A percentile compares a stretch with the other conserved stretches of the same genome.
These are phyloP conservation scores for Mastacembelus armatus DNA, from an alignment of 2,797 vertebrate species.

Conservation along the genomic window DNA sequence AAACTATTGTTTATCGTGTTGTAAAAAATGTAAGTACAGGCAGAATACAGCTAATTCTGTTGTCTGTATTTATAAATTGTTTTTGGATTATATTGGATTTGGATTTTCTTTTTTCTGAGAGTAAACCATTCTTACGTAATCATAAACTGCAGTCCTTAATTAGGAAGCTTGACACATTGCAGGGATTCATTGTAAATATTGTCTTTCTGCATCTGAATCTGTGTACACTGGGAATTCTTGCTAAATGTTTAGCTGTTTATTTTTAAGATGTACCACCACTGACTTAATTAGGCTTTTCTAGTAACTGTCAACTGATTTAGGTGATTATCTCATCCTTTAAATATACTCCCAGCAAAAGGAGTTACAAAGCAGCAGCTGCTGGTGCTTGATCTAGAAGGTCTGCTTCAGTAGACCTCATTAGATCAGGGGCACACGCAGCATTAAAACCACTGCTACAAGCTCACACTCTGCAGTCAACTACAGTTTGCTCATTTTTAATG, in stretches of 20 bases:
- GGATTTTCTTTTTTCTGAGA: no score
- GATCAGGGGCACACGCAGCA: slow-evolving; percentile 15
- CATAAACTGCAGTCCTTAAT: no score
- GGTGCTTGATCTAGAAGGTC: slow-evolving; percentile 5
- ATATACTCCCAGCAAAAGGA: slow-evolving; percentile 39
- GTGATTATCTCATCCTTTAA: neutral
- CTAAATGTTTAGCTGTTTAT: neutral
- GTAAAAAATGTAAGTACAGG: no score
- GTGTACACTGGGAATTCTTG: no score
- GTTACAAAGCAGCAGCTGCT: slow-evolving; percentile 13
- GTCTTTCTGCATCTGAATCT: neutral
- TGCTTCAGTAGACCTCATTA: neutral
- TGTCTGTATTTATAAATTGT: no score
- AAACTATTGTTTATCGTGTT: no score
- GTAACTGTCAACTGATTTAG: neutral
- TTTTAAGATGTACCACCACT: neutral
- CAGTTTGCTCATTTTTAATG: slow-evolving; percentile 8
- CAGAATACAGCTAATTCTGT: no score
- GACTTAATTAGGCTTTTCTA: neutral
- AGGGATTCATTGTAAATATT: no score
- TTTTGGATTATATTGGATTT: no score
- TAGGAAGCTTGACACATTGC: no score
- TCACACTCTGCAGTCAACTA: slow-evolving; percentile 21
- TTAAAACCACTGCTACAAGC: slow-evolving; percentile 41
- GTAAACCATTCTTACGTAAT: no score